Base-by-base conservation (phyloP, 35 echinoderm and acorn worm species). In the Ptychodera flava region DNA sequence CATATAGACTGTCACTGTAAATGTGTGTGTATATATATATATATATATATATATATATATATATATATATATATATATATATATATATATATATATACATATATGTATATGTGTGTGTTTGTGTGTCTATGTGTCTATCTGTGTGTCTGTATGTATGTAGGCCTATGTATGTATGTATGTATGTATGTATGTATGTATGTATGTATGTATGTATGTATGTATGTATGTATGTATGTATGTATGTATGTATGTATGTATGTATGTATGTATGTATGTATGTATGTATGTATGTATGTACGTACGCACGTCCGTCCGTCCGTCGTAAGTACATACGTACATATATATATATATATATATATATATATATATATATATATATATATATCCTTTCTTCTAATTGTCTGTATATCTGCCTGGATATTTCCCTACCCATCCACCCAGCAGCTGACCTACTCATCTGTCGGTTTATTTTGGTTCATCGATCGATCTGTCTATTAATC, bases 121-220 rank as follows among this genome's bases (percentile, higher is more conserved):
- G 45, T 64, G 22, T 64, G 45, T 64, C 6, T 64, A 22, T 64
- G 22, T 64, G 45, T 64, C 6, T 64, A 22, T 64, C 6, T 64
- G 45, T 64, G 22, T 64, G 45, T 64, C 6, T 64, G 45, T 64
- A 64, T 64, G 45, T 64, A 64, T 64, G 45, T 64, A 64, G 6
- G 45, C 22, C 6, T 64, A 22, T 64, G 45, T 64, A 22, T 64
- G 45, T 64, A 64, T 64, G 45, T 64, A 64, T 64, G 45, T 64
- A 64, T 64, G 45, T 64, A 64, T 64, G 45, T 64, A 64, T 64
- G 45, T 64, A 64, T 64, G 45, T 64, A 64, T 64, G 45, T 64
- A 64, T 64, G 45, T 64, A 64, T 64, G 45, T 64, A 64, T 64
- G 45, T 64, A 64, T 64, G 45, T 64, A 64, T 64, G 45, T 64